Conservation (phyloP, 2,888 invertebrate genomes). For the Drosophila birchii region DNA sequence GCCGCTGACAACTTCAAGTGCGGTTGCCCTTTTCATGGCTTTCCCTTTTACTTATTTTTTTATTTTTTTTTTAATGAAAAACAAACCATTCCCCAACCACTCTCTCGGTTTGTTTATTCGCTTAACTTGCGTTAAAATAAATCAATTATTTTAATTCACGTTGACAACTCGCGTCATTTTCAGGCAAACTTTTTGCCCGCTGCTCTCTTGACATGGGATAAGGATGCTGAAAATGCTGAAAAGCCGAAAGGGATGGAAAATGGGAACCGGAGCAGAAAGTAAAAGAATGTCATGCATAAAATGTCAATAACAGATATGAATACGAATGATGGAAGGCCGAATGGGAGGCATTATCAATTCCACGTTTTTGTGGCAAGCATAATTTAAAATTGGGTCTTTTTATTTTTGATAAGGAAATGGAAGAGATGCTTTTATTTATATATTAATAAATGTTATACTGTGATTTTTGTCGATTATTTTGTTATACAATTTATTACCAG, state of each 20-base stretch:
- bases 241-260: slow-evolving; percentile 11
- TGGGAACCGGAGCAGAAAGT: slow-evolving; percentile 11
- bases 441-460: background rate
- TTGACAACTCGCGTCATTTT: slow-evolving; percentile 77
- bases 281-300: slow-evolving; percentile 53
- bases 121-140: slow-evolving; percentile 77
- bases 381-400: background rate
- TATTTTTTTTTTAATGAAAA: background rate
- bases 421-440: background rate
- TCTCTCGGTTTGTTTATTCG: slow-evolving; percentile 38
- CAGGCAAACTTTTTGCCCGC: slow-evolving; percentile 55
- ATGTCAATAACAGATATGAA: slow-evolving; percentile 45
- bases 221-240: slow-evolving; percentile 29
- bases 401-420: background rate
- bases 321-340: slow-evolving; percentile 27
- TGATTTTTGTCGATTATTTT: background rate
- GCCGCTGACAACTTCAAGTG: slow-evolving; percentile 50
- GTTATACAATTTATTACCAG: background rate
- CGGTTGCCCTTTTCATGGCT: slow-evolving; percentile 41
- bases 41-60: slow-evolving; percentile 21
- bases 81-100: slow-evolving; percentile 16
- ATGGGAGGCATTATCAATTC: slow-evolving; percentile 10
- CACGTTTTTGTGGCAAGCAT: background rate
- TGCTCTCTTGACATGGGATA: slow-evolving; percentile 58
- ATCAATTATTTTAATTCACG: slow-evolving; percentile 77